These are phyloP conservation scores for Peromyscus attwateri DNA, from an alignment of 2,797 vertebrate species.

Conservation along the genomic window DNA sequence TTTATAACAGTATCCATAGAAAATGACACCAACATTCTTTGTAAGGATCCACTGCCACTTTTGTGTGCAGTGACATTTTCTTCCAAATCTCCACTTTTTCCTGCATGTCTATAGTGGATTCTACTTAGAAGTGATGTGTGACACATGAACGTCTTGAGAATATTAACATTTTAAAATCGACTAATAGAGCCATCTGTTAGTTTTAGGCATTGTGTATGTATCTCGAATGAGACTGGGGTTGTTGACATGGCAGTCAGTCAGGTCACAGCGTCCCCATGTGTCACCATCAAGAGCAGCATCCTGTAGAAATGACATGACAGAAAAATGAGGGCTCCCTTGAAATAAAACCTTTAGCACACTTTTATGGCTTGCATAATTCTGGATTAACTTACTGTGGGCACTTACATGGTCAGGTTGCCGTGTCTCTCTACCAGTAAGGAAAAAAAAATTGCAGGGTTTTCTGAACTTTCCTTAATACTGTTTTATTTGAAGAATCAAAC, in stretches of 20 bases:
- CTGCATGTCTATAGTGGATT: neutral
- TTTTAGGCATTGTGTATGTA: neutral
- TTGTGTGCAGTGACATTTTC: neutral
- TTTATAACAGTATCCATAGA: neutral
- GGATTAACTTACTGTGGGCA: neutral
- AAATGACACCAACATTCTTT: neutral
- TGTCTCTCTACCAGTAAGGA: neutral
- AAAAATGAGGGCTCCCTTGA: neutral
- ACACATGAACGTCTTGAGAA: neutral
- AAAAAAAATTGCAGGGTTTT: neutral
- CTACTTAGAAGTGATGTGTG: neutral
- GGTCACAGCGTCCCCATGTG: neutral
- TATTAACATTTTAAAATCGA: slow-evolving; percentile 25
- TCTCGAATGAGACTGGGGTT: neutral
- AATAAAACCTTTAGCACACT: neutral
- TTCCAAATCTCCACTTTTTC: neutral
- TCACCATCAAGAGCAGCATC: neutral
- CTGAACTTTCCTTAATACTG: neutral
- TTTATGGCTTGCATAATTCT: slow-evolving; percentile 42
- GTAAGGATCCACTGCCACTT: neutral
- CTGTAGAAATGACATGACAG: slow-evolving; percentile 14
- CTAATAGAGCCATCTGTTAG: neutral
- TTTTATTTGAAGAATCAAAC: neutral
- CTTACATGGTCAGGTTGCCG: neutral
- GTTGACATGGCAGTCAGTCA: neutral